Evolutionary conservation across 2,797 vertebrate species (phyloP).

Genomic region (Geotria australis): DNA sequence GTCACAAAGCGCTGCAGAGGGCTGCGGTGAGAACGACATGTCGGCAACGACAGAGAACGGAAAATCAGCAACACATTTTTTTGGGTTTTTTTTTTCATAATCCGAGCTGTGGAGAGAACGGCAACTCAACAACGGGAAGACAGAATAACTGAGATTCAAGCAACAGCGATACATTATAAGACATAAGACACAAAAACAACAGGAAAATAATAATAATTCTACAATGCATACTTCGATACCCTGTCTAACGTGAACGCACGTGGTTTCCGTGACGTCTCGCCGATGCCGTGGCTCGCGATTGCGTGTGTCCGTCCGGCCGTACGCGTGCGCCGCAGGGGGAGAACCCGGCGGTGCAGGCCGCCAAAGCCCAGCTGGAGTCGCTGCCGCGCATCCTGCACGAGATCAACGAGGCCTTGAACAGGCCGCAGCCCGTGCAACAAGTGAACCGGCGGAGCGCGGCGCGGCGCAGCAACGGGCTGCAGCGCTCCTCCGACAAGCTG

Average conservation of each 20-base stretch:
- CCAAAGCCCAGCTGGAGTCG: conserved; percentile 51
- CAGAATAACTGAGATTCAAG: too few species aligned
- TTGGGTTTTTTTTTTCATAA: too few species aligned
- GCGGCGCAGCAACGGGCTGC: conserved; percentile 27
- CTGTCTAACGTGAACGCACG: not conserved
- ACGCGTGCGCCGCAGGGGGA: not conserved
- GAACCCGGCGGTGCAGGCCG: conserved; percentile 16
- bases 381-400: conserved; percentile 73
- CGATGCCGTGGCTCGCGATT: not conserved
- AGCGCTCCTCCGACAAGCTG: conserved; percentile 53
- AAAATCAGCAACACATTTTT: too few species aligned
- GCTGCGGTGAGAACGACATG: too few species aligned
- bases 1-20: too few species aligned
- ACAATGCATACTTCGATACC: not conserved
- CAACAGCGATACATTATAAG: too few species aligned
- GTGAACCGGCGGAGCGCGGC: conserved; percentile 12
- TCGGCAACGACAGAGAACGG: too few species aligned
- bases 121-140: too few species aligned
- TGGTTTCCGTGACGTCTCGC: not conserved
- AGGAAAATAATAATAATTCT: too few species aligned
- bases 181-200: too few species aligned
- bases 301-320: not conserved
- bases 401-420: conserved; percentile 44
- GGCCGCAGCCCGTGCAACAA: conserved; percentile 30
- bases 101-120: too few species aligned